A percentile compares a stretch with the other conserved stretches of the same genome.
Evolutionary conservation across 92 coral and sea anemone genomes (phyloP).

Genomic region (Palythoa caribaeorum): DNA sequence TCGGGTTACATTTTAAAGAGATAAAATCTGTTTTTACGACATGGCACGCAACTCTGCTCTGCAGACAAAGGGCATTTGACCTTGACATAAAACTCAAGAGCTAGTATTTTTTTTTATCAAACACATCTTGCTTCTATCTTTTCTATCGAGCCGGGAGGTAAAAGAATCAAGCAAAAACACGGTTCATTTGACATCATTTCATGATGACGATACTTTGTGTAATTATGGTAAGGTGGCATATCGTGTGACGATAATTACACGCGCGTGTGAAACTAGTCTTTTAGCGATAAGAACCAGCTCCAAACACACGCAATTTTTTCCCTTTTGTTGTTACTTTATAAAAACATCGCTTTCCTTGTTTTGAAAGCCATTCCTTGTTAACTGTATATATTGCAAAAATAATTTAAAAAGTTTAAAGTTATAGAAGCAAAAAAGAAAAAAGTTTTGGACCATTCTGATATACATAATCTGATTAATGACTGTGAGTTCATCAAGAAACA

Average conservation of each 20-base stretch:
- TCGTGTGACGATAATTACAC: neutral
- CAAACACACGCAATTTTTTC: conserved; percentile 10
- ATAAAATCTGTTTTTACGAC: conserved; percentile 32
- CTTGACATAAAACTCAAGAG: conserved; percentile 34
- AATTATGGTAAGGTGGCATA: neutral
- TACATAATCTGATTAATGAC: neutral
- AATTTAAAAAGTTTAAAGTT: neutral
- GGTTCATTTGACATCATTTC: conserved; percentile 29
- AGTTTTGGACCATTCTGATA: neutral
- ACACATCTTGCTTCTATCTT: conserved; percentile 36
- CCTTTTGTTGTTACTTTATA: neutral
- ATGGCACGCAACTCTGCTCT: conserved; percentile 37
- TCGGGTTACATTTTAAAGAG: conserved; percentile 50
- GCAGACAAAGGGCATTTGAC: conserved; percentile 29
- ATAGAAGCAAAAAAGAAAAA: neutral
- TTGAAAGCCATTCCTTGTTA: neutral
- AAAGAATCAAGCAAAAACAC: conserved; percentile 23
- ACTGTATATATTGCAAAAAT: neutral
- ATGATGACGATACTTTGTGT: neutral
- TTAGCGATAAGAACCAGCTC: conserved; percentile 20
- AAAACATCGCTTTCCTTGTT: neutral
- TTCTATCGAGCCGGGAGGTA: conserved; percentile 50
- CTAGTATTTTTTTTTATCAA: neutral
- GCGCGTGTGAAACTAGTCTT: conserved; percentile 6
- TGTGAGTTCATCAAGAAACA: neutral